A percentile compares a stretch with the other conserved stretches of the same genome.
These are phyloP conservation scores for Limnephilus rhombicus DNA, from an alignment of 2,888 invertebrate species.

Conservation along the genomic window DNA sequence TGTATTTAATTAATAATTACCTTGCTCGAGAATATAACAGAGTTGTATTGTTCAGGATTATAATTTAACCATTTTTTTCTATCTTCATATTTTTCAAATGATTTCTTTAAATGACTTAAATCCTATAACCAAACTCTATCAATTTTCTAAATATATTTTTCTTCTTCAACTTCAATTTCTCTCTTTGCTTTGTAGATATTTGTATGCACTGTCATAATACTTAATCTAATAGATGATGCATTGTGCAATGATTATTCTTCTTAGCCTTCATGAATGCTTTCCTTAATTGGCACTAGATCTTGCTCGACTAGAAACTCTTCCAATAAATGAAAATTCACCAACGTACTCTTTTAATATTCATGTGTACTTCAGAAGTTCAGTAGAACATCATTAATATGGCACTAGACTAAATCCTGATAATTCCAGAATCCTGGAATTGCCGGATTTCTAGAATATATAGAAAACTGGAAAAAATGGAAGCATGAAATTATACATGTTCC, in stretches of 20 bases:
- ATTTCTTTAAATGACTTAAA: not conserved
- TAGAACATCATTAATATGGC: not conserved
- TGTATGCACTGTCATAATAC: constrained; percentile 36
- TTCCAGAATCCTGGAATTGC: not conserved
- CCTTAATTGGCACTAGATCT: constrained; percentile 3
- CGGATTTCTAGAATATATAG: not conserved
- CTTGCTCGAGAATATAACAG: constrained; percentile 31
- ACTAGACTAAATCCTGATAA: not conserved
- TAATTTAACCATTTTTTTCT: constrained; percentile 21
- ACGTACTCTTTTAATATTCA: constrained; percentile 29
- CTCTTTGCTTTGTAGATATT: constrained; percentile 35
- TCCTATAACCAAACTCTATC: constrained; percentile 1
- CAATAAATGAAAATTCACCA: not conserved
- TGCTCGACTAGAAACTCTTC: constrained; percentile 1
- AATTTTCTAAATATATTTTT: not conserved
- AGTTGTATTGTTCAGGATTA: constrained; percentile 12
- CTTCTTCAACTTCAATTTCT: constrained; percentile 15
- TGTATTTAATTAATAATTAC: not conserved
- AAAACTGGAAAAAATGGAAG: not conserved
- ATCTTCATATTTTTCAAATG: constrained; percentile 24
- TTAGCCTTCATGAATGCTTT: constrained; percentile 37
- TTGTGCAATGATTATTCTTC: not conserved
- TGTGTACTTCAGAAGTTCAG: not conserved
- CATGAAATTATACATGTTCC: not conserved
- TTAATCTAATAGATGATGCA: not conserved